Base-by-base conservation (phyloP, 2,113 vertebrate genomes). In the Anthoscopus minutus region DNA sequence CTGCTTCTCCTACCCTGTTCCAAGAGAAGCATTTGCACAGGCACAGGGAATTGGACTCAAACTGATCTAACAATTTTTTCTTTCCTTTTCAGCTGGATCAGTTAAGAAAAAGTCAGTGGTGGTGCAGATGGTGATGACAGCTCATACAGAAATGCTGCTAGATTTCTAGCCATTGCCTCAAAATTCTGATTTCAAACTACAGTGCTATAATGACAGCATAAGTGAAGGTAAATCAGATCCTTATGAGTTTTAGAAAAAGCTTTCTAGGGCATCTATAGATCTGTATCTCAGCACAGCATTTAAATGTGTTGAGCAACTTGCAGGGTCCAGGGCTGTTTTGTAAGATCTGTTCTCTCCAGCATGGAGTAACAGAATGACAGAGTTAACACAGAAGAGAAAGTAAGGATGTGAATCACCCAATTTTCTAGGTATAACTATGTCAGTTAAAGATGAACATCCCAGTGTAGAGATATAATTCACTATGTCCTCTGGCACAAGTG, bases 1-100 rank as follows among this genome's bases (percentile, higher is more conserved):
- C 92, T 95, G 95, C 71, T 88, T 81, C 88, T 88, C 50, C 69
- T 78, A 58, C 92, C 64, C 77, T 18, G 42, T 90, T 94, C 95
- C 94, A 96, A 30, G 82, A 88, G 92, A 73, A 66, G 79, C 22
- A 7, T 90, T 90, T 86, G 82, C 60, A 35, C 90, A 96, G 78
- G 35, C 81, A 62, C 77, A 65, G 77, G 30, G 66, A 92, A 85
- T 91, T 69, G 78, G 70, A 37, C 71, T 76, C 86, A 66, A 58
- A 81, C 48, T 56, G 42, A 81, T 66, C 51, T 94, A 45, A 87
- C 35, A 2, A 1, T 21, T 77, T 53, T 86, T 91, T 69, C 28
- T 66, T 81, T 64, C 25, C 76, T 77, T 92, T 94, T 90, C 86
- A 82, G 11, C 45, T 60, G 66, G 54, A 60, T 85, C 69, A 38